phyloP scores from a whole-genome alignment of 2,888 invertebrate species.

The Eupsilia transversa region DNA sequence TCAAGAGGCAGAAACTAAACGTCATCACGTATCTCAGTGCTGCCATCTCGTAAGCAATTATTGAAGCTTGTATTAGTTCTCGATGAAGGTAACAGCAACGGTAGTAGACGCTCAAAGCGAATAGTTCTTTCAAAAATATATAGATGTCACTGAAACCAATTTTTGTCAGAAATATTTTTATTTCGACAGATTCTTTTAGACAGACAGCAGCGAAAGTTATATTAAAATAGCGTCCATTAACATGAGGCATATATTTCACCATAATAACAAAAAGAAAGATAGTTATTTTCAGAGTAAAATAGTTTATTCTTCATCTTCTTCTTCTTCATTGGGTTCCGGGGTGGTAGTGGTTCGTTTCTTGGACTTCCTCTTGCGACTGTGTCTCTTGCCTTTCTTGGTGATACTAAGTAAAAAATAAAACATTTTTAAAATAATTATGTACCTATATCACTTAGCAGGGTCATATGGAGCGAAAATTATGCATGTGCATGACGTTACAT shows the following conservation, averaged over 20 bases:
- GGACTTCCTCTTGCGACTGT: conserved; percentile 74
- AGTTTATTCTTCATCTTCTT: conserved; percentile 72
- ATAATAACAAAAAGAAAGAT: conserved; percentile 16
- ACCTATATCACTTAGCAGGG: not conserved
- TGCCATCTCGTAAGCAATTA: conserved; percentile 7
- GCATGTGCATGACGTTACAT: not conserved
- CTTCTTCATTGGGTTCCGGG: conserved; percentile 73
- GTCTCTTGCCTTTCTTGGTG: conserved; percentile 77
- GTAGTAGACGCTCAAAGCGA: rapidly evolving
- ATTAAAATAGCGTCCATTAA: conserved; percentile 25
- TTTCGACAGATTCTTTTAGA: conserved; percentile 8
- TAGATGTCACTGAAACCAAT: conserved; percentile 59
- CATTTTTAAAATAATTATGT: not conserved
- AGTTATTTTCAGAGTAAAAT: conserved; percentile 12
- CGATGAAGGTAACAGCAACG: not conserved
- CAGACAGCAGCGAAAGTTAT: conserved; percentile 9
- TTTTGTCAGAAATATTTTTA: conserved; percentile 10
- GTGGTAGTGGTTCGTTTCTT: conserved; percentile 74
- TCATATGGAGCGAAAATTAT: not conserved
- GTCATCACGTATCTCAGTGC: rapidly evolving
- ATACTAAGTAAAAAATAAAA: conserved; percentile 56
- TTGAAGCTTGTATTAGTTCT: not conserved
- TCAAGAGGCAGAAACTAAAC: not conserved
- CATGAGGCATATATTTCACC: conserved; percentile 21
- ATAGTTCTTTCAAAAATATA: not conserved